phyloP scores from a whole-genome alignment of 1,140 invertebrate species.

The Chironomus tepperi region DNA sequence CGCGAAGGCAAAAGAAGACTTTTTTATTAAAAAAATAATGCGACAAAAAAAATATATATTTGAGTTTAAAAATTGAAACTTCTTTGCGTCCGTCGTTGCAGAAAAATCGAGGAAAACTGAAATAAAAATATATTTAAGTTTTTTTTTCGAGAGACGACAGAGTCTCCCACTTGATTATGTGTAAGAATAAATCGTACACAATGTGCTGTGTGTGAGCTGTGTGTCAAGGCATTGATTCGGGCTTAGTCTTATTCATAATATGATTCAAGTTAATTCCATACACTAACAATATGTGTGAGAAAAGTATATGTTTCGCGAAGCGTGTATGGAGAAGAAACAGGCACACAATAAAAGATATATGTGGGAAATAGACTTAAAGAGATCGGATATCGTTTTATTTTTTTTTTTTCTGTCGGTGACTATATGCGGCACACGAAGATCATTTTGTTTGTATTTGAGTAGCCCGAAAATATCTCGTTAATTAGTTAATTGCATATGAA shows the following conservation, averaged over 20 bases:
- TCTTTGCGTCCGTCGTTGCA: conserved; percentile 20
- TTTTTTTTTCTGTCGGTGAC: no score
- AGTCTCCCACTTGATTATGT: not conserved
- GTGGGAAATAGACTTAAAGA: not conserved
- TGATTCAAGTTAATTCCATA: no score
- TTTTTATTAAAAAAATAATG: not conserved
- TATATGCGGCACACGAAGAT: not conserved
- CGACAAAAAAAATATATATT: no score
- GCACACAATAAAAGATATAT: not conserved
- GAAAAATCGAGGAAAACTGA: conserved; percentile 16
- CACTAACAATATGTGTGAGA: no score
- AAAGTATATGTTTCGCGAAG: no score
- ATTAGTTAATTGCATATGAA: not conserved
- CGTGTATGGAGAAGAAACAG: no score
- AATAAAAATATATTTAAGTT: no score
- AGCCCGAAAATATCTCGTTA: not conserved
- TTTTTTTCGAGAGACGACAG: no score
- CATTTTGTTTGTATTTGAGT: not conserved
- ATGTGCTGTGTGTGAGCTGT: not conserved
- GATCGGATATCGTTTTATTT: conserved; percentile 3
- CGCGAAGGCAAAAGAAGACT: not conserved
- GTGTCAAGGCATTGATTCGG: not conserved
- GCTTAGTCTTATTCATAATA: not conserved
- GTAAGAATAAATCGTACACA: conserved; percentile 17
- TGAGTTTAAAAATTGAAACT: not conserved